phyloP scores from a whole-genome alignment of 2,113 vertebrate species.

The Gymnarchus niloticus region DNA sequence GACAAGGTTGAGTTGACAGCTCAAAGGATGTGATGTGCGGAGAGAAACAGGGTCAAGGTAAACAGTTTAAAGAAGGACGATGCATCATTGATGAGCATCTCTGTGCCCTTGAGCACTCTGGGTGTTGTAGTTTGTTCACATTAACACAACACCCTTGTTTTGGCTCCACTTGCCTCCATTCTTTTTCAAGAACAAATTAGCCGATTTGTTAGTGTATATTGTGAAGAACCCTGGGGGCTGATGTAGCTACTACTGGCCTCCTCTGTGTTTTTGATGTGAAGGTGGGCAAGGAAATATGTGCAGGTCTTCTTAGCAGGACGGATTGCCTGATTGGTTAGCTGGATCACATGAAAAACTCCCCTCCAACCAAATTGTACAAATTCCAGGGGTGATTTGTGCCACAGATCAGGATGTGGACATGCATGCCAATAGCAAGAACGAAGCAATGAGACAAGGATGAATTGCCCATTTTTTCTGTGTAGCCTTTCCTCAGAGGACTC shows the following conservation, averaged over 20 bases:
- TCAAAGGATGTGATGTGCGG: not conserved
- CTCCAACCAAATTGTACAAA: not conserved
- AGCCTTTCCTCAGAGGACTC: constrained; percentile 52
- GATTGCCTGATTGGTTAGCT: not conserved
- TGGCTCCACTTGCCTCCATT: constrained; percentile 31
- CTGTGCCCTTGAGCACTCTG: constrained; percentile 54
- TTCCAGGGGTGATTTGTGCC: not conserved
- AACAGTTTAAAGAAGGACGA: constrained; percentile 50
- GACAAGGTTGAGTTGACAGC: not conserved
- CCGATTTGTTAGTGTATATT: constrained; percentile 38
- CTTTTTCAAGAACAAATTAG: constrained; percentile 49
- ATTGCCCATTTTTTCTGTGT: not conserved
- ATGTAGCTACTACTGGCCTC: not conserved
- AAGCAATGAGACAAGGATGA: not conserved
- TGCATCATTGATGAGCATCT: constrained; percentile 60
- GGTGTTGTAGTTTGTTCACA: constrained; percentile 50
- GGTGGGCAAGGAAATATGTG: not conserved
- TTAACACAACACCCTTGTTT: constrained; percentile 13
- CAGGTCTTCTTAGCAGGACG: not conserved
- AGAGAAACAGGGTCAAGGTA: constrained; percentile 55
- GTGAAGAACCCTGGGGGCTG: not conserved
- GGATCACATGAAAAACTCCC: not conserved
- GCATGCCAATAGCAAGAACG: not conserved
- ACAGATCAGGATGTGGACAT: not conserved
- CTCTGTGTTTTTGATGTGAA: not conserved